A percentile compares a stretch with the other conserved stretches of the same genome.
Evolutionary conservation across 1,140 invertebrate species (phyloP).

Genomic region (Drosophila novamexicana): DNA sequence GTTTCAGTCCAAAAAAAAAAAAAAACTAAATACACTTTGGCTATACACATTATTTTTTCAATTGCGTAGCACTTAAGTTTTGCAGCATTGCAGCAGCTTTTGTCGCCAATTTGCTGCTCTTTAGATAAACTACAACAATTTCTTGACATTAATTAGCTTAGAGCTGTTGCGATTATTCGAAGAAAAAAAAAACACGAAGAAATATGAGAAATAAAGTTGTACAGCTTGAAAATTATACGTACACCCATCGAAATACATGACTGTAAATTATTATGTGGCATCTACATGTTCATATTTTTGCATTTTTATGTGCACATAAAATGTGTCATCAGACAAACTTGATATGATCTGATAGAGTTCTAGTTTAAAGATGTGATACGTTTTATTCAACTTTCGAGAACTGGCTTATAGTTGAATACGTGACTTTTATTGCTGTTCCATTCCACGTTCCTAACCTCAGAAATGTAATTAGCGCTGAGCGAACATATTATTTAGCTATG

Average conservation of each 20-base stretch:
- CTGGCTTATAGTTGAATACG: neutral
- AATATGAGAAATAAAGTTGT: conserved; percentile 19
- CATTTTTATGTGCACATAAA: conserved; percentile 7
- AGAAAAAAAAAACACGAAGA: neutral
- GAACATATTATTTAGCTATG: neutral
- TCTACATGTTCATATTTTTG: neutral
- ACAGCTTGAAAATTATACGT: conserved; percentile 1
- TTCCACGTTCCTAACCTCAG: conserved; percentile 9
- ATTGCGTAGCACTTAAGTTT: conserved; percentile 50
- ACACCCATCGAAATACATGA: neutral
- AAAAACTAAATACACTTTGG: conserved; percentile 4
- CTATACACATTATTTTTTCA: neutral
- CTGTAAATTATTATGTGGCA: neutral
- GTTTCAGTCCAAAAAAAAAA: conserved; percentile 47
- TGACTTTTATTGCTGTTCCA: neutral
- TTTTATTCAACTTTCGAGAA: neutral
- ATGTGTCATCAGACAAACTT: too few relatives aligned
- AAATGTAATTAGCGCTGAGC: neutral
- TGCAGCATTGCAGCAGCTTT: conserved; percentile 56
- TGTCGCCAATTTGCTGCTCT: conserved; percentile 59
- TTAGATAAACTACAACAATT: conserved; percentile 39
- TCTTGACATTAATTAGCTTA: conserved; percentile 65
- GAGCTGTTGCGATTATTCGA: conserved; percentile 2
- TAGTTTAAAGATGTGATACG: too few relatives aligned
- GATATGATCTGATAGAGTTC: too few relatives aligned